Evolutionary conservation across 2,888 invertebrate genomes (phyloP).

Genomic region (Onchidella celtica): DNA sequence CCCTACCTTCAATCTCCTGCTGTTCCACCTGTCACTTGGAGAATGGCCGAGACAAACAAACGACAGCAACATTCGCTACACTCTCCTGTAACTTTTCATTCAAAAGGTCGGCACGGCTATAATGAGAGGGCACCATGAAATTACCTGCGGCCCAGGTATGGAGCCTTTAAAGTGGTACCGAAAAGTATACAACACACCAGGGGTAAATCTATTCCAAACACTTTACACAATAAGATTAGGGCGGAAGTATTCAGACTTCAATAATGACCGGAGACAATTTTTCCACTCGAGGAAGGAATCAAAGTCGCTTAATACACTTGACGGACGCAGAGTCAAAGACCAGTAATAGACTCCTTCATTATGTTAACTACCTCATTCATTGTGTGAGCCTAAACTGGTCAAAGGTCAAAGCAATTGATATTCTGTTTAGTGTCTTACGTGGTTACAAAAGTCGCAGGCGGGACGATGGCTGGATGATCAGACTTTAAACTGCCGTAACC

Average conservation of each 20-base stretch:
- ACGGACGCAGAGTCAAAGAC: neutral
- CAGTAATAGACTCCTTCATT: neutral
- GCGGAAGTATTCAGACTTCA: neutral
- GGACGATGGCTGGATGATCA: too few relatives aligned
- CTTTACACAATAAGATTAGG: neutral
- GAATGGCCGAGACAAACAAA: neutral
- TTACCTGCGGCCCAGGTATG: neutral
- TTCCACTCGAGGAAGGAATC: neutral
- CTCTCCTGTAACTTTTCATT: neutral
- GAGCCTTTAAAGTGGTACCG: neutral
- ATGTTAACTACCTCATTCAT: neutral
- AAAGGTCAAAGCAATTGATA: too few relatives aligned
- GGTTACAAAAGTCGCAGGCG: too few relatives aligned
- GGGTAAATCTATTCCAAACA: conserved; percentile 4
- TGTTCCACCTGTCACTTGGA: conserved; percentile 23
- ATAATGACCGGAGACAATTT: neutral
- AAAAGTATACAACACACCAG: neutral
- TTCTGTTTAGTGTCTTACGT: too few relatives aligned
- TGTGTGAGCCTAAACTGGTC: too few relatives aligned
- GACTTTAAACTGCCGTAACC: too few relatives aligned
- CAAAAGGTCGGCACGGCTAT: neutral
- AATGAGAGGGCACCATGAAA: neutral
- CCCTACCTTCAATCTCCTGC: neutral
- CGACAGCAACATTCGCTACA: neutral
- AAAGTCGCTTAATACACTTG: conserved; percentile 13